These are phyloP conservation scores for Matsumurasca onukii DNA, from an alignment of 1,140 invertebrate species.

Conservation along the genomic window DNA sequence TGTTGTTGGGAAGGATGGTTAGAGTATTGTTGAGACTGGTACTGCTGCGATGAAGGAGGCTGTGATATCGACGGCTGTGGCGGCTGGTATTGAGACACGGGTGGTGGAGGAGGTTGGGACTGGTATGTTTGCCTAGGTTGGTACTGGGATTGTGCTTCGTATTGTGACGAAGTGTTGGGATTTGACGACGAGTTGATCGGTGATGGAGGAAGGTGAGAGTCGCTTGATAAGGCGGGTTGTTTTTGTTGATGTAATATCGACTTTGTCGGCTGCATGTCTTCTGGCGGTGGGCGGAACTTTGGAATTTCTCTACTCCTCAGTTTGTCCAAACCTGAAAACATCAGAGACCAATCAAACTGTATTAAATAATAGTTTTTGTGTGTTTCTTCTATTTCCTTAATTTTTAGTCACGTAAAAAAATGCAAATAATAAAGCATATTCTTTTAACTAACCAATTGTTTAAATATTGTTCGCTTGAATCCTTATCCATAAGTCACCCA, in stretches of 20 bases:
- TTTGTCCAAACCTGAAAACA: constrained; percentile 45
- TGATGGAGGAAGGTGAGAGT: constrained; percentile 33
- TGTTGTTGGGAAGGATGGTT: constrained; percentile 34
- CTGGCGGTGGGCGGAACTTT: constrained; percentile 52
- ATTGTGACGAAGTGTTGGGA: constrained; percentile 29
- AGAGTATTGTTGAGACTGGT: constrained; percentile 27
- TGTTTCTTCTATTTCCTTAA: background rate
- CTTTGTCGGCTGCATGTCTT: constrained; percentile 49
- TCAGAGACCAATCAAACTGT: background rate
- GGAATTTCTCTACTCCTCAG: constrained; percentile 50
- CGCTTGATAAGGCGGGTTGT: constrained; percentile 38
- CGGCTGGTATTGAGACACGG: too few species aligned
- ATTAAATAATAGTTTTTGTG: constrained; percentile 10
- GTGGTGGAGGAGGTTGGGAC: background rate
- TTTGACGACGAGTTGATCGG: constrained; percentile 35
- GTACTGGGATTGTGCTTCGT: constrained; percentile 23
- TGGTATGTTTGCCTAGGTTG: constrained; percentile 30
- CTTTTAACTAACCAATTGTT: too few species aligned
- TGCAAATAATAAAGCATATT: too few species aligned
- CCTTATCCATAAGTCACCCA: too few species aligned
- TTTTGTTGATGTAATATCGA: constrained; percentile 47
- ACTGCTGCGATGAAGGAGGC: constrained; percentile 36
- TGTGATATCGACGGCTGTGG: constrained; percentile 34
- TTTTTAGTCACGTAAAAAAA: background rate
- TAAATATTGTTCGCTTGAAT: too few species aligned